Evolutionary conservation across 2,888 invertebrate species (phyloP), one percentile per base, ranked within the genome.

Genomic region (Erebia epiphron): DNA sequence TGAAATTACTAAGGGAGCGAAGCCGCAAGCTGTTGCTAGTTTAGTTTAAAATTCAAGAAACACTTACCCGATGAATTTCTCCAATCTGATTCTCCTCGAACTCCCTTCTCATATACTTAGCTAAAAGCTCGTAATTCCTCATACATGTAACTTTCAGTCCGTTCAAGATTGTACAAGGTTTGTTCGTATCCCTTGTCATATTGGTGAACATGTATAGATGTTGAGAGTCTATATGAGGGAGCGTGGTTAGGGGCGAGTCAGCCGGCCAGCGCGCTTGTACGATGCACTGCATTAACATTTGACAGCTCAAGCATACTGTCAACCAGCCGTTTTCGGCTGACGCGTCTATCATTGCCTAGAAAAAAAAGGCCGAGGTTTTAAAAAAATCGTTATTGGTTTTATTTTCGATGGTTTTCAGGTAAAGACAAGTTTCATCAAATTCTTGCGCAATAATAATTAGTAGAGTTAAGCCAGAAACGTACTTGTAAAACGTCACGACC

Each of bases 281-380:
- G 14, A 98, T 94, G 95, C 97, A 97, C 90, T 99, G 99, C 93
- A 98, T 95, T 11, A 98, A 79, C 75, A 95, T 94, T 78, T 98
- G 97, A 70, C 97, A 94, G 70, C 95, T 95, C 14, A 99, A 86
- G 0, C 98, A 96, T 1, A 97, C 96, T 7, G 95, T 94, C 9
- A 99, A 91, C 98, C 98, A 99, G 63, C 98, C 98, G 78, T 96
- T 95, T 85, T 98, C 97, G 0, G 98, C 98, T 58, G 96, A 95
- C 13, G 98, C 96, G 89, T 99, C 99, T 80, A 99, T 96, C 98
- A 99, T 98, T 21, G 99, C 99, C 97, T 99, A 91, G 16, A 89
- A 88, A 67, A 9, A 74, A 68, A 58, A 56, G 35, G 35, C 7
- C 7, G 7, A 35, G 7, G 35, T 35, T 35, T 35, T 0, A 35